Evolutionary conservation across 2,888 invertebrate genomes (phyloP), one percentile per base, ranked within the genome.

Genomic region (Eilema griseolum): DNA sequence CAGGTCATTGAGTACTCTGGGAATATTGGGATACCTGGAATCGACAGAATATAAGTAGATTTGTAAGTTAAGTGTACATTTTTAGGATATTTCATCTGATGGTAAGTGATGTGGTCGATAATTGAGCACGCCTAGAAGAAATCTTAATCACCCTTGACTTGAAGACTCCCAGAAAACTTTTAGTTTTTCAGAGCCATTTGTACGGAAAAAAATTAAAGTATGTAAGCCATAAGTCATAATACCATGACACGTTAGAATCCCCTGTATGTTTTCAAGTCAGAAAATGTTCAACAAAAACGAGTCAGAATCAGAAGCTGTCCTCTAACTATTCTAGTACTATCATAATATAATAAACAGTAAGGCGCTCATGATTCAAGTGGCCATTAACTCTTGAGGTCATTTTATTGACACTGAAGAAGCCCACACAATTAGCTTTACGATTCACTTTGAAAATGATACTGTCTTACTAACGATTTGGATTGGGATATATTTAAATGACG

Each of bases 361-460:
- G 52, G 52, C 46, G 67, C 24, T n/a, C 66, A 26, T 76, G 81
- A 75, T 46, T 74, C 67, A 67, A 71, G 59, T 66, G 56, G 10
- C 72, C 26, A 75, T 74, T 74, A 73, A 71, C 52, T 31, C 24
- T 37, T 57, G 71, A 77, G 82, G 78, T 80, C 77, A 72, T 60
- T 71, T 70, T 61, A 69, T 77, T 80, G 77, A 62, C 76, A 73
- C 68, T 74, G 67, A 75, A 71, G 72, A 67, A 67, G 61, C 67
- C 70, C 70, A 74, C 77, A 62, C 76, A 63, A 71, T 73, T 69
- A 73, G 63, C 20, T 62, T n/a, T 64, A 37, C 37, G 37, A 62
- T 37, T 61, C 26, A 28, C n/a, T 33, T 33, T 23, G 23, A 61
- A 61, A 33, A 16, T 26, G 14, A 59, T 59, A 24, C 24, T 59